These are phyloP conservation scores for Tachina grossa DNA, from an alignment of 2,888 invertebrate species.

Conservation along the genomic window DNA sequence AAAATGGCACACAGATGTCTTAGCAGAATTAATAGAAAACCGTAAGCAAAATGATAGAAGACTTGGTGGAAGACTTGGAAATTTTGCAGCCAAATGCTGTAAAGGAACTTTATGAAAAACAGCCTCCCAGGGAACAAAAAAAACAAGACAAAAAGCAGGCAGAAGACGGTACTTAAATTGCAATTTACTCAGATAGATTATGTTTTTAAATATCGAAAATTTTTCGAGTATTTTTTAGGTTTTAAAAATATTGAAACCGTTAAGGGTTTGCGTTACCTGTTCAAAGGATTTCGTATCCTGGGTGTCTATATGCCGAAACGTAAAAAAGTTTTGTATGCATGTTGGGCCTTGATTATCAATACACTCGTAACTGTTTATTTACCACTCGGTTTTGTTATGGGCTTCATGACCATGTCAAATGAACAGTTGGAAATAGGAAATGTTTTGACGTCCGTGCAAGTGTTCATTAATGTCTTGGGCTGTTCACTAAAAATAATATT, in stretches of 20 bases:
- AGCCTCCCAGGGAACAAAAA: not conserved
- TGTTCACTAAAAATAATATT: constrained; percentile 72
- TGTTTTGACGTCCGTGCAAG: constrained; percentile 72
- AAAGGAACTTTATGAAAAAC: not conserved
- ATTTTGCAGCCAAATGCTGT: not conserved
- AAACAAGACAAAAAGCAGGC: not conserved
- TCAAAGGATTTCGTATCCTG: constrained; percentile 69
- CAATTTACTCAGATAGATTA: too few species aligned
- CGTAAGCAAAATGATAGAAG: not conserved
- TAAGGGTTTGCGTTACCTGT: constrained; percentile 56
- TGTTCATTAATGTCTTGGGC: constrained; percentile 72
- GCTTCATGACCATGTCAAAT: constrained; percentile 61
- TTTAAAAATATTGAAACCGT: constrained; percentile 2
- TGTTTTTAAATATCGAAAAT: not conserved
- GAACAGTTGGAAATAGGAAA: constrained; percentile 70
- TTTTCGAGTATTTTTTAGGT: not conserved
- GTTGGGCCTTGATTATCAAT: constrained; percentile 70
- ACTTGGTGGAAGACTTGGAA: constrained; percentile 1
- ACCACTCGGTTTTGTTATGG: constrained; percentile 70
- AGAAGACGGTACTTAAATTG: not conserved
- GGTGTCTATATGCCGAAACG: constrained; percentile 70
- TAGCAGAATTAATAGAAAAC: not conserved
- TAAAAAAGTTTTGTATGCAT: constrained; percentile 49
- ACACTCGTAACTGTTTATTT: constrained; percentile 64
- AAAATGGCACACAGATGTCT: not conserved